Percentiles rank a stretch among this genome's conserved stretches.
phyloP scores from a whole-genome alignment of 2,797 vertebrate genomes.

The Enteromius trimaculatus region DNA sequence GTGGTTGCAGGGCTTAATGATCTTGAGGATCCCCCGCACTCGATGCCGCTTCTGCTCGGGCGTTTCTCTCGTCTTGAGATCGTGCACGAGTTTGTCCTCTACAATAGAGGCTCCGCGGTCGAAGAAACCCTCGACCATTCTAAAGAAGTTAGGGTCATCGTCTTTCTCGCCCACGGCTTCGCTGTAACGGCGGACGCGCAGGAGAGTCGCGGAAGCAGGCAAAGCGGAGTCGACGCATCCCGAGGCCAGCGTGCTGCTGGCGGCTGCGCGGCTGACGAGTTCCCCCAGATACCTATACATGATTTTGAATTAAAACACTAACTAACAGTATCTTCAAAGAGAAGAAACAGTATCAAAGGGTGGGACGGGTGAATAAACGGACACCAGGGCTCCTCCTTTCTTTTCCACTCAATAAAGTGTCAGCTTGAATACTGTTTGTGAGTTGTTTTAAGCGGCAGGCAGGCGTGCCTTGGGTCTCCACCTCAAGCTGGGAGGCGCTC shows the following conservation, averaged over 20 bases:
- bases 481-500: constrained; percentile 62
- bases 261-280: constrained; percentile 74
- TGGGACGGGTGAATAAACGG: constrained; percentile 21
- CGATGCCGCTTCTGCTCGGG: constrained; percentile 86
- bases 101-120: constrained; percentile 91
- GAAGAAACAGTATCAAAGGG: background rate
- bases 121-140: constrained; percentile 96
- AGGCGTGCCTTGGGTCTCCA: constrained; percentile 53
- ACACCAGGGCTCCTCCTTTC: constrained; percentile 46
- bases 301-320: background rate
- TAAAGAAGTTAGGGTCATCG: constrained; percentile 94
- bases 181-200: constrained; percentile 83
- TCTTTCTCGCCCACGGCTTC: constrained; percentile 75
- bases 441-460: constrained; percentile 51
- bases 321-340: constrained; percentile 3
- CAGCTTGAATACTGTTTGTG: constrained; percentile 42
- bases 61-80: constrained; percentile 84
- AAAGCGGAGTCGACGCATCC: constrained; percentile 69
- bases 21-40: constrained; percentile 90
- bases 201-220: constrained; percentile 69
- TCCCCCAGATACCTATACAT: constrained; percentile 89
- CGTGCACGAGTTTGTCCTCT: constrained; percentile 91
- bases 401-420: constrained; percentile 44
- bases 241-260: constrained; percentile 68
- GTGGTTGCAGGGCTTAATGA: constrained; percentile 97